Percentiles rank a stretch among this genome's conserved stretches.
Conservation (phyloP, 2,888 invertebrate genomes). For the Pantelozetes paolii region DNA sequence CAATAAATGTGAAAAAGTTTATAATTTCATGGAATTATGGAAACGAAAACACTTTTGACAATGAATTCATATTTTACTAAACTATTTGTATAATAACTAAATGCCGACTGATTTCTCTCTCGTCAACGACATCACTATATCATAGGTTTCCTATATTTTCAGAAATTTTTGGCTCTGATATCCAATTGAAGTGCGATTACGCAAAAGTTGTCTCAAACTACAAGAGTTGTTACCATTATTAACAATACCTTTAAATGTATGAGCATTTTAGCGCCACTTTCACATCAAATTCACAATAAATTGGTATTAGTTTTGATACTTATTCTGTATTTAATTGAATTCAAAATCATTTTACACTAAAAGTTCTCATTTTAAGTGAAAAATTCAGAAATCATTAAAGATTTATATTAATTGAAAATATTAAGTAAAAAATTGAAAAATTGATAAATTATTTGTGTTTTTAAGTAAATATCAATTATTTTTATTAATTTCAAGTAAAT, state of each 20-base stretch:
- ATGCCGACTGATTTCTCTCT: neutral
- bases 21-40: no score
- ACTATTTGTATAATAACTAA: no score
- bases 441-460: neutral
- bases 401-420: no score
- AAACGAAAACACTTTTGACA: no score
- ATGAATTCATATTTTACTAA: no score
- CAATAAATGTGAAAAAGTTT: no score
- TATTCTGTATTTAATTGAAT: no score
- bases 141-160: neutral
- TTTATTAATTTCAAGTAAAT: neutral
- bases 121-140: neutral
- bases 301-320: no score
- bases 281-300: neutral
- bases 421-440: no score
- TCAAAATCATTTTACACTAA: no score
- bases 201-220: neutral
- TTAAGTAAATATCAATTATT: neutral
- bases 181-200: neutral
- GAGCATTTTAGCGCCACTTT: slow-evolving; percentile 1
- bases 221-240: neutral
- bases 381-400: no score
- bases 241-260: neutral
- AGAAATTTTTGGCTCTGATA: slow-evolving; percentile 10
- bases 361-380: no score